Percentiles rank a stretch among this genome's conserved stretches.
Evolutionary conservation across 2,113 vertebrate genomes (phyloP).

Genomic region (Bos indicus): DNA sequence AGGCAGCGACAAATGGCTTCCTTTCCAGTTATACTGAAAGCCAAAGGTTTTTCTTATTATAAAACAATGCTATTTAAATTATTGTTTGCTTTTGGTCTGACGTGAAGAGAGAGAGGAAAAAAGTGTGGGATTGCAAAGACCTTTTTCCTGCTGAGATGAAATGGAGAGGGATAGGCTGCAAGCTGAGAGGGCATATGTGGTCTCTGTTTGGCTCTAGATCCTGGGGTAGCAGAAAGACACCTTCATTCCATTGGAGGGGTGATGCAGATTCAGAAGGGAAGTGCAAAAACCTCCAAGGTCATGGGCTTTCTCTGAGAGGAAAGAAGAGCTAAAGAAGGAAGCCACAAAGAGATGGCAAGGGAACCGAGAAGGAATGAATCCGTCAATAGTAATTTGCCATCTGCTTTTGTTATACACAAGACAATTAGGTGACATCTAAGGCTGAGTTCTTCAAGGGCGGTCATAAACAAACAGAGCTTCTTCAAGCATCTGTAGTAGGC

Average conservation of each 20-base stretch:
- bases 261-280: background rate
- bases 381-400: slow-evolving; percentile 40
- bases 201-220: background rate
- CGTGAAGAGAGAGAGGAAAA: slow-evolving; percentile 9
- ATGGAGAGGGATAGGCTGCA: background rate
- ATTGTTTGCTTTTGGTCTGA: slow-evolving; percentile 51
- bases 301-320: background rate
- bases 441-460: slow-evolving; percentile 41
- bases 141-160: slow-evolving; percentile 52
- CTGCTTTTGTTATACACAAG: background rate
- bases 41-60: slow-evolving; percentile 30
- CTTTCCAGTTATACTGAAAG: slow-evolving; percentile 44
- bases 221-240: slow-evolving; percentile 38
- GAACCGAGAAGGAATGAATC: background rate
- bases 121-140: slow-evolving; percentile 18
- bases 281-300: slow-evolving; percentile 34
- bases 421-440: background rate
- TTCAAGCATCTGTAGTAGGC: background rate
- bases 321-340: slow-evolving; percentile 42
- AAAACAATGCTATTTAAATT: slow-evolving; percentile 47
- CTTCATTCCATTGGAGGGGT: background rate
- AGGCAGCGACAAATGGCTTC: slow-evolving; percentile 37
- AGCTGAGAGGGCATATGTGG: slow-evolving; percentile 62
- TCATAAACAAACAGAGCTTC: background rate
- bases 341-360: slow-evolving; percentile 24